Base-by-base conservation (phyloP, 1,140 invertebrate genomes). In the Chrysopa pallens region DNA sequence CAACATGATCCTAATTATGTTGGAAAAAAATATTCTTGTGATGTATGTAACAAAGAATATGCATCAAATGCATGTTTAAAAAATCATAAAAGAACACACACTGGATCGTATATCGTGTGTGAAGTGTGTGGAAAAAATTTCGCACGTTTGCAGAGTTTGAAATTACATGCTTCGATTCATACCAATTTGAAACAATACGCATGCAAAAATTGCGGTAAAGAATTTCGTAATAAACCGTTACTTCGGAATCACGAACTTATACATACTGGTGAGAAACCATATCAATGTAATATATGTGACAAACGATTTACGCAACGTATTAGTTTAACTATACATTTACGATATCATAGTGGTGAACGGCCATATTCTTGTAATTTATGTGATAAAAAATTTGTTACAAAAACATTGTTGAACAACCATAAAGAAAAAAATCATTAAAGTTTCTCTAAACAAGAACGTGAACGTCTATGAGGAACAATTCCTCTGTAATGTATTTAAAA, bases 81-180 rank as follows among this genome's bases (percentile, higher is more conserved):
- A n/a, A 44, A 23, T 5, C 80, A 83, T 46, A 60, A 72, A 42
- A 57, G 68, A 40, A 76, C 70, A 1, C 78, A 82, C 50, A 75
- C 69, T 0, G 76, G 76, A 0, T 69, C 73, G 27, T 72, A 72
- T 33, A 73, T 76, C 43, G 59, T 68, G 8, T 80, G 78, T 48
- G 64, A 64, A 44, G 67, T 68, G 37, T 80, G 76, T 52, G 75
- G 75, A 1, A 57, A 43, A 36, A 43, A 45, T 17, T 31, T 47
- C 36, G 14, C 40, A 13, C 27, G 43, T n/a, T 3, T n/a, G 8
- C 29, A 37, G 9, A 42, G 38, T 33, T 35, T 23, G 23, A 15
- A 37, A 13, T 33, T 33, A n/a, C 50, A 52, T 28, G 31, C 45
- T 36, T 36, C 42, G 1, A 37, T 33, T 15, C 72, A 75, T 52